These are phyloP conservation scores for Solenopsis fugax DNA, from an alignment of 1,140 invertebrate species.

Conservation along the genomic window DNA sequence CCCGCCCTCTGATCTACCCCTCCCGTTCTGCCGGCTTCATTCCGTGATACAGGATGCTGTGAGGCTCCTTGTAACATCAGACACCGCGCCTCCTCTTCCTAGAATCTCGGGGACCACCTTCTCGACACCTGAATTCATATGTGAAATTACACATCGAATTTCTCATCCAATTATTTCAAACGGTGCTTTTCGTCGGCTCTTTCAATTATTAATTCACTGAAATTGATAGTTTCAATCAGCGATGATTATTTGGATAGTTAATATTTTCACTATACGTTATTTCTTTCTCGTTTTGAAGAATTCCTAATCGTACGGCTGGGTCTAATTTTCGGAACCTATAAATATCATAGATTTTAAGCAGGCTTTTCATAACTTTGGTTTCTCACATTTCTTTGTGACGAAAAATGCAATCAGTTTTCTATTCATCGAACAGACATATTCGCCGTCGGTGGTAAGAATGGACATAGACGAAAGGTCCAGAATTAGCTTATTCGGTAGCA, in stretches of 20 bases:
- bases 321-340: neutral
- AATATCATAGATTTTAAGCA: neutral
- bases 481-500: constrained; percentile 69
- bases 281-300: neutral
- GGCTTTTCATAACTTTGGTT: neutral
- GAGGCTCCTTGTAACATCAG: constrained; percentile 14
- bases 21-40: neutral
- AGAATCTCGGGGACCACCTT: neutral
- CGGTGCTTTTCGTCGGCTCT: neutral
- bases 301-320: neutral
- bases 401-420: constrained; percentile 29
- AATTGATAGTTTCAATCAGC: neutral
- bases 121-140: neutral
- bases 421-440: constrained; percentile 42
- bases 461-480: constrained; percentile 36
- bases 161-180: neutral
- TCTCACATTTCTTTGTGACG: constrained; percentile 15
- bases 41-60: constrained; percentile 38
- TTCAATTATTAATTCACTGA: neutral
- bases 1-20: constrained; percentile 59
- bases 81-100: constrained; percentile 25
- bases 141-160: neutral
- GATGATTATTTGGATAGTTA: neutral
- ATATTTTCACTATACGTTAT: neutral
- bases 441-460: constrained; percentile 21